These are phyloP conservation scores for Caenorhabditis sinica DNA, from an alignment of 2,888 invertebrate genomes.

Conservation along the genomic window DNA sequence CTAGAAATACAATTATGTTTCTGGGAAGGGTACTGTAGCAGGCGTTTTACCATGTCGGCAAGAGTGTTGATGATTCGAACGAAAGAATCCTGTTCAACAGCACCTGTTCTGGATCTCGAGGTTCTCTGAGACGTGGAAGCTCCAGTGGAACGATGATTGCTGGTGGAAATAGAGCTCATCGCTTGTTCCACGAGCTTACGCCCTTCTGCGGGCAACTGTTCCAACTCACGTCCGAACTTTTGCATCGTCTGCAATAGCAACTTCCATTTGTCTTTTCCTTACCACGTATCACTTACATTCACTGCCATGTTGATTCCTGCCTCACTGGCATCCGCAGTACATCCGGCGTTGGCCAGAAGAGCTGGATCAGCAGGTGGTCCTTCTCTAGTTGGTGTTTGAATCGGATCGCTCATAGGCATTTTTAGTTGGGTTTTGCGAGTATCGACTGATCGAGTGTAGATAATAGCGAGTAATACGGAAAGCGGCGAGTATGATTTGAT, in stretches of 20 bases:
- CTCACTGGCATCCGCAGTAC: constrained; percentile 32
- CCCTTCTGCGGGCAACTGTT: constrained; percentile 33
- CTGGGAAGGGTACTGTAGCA: not conserved
- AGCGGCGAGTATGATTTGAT: not conserved
- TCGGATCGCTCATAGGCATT: constrained; percentile 39
- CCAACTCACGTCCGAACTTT: constrained; percentile 57
- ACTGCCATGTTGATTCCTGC: constrained; percentile 47
- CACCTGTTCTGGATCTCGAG: constrained; percentile 1
- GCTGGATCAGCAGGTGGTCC: constrained; percentile 59
- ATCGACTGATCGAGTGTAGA: constrained; percentile 36
- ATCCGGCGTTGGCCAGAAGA: constrained; percentile 42
- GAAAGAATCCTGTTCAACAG: constrained; percentile 40
- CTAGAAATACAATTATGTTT: constrained; percentile 6
- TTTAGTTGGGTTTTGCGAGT: constrained; percentile 9
- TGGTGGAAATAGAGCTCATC: constrained; percentile 39
- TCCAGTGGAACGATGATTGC: constrained; percentile 39
- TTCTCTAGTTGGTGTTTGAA: constrained; percentile 17
- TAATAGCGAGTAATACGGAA: constrained; percentile 14
- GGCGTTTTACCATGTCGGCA: constrained; percentile 19
- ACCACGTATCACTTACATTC: constrained; percentile 5
- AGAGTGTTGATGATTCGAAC: constrained; percentile 43
- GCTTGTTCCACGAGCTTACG: constrained; percentile 37
- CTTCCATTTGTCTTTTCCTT: not conserved
- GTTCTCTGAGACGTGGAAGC: not conserved
- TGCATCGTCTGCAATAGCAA: constrained; percentile 47